Evolutionary conservation across 2,888 invertebrate genomes (phyloP), one percentile per base, ranked within the genome.

Genomic region (Caenorhabditis zanzibari): DNA sequence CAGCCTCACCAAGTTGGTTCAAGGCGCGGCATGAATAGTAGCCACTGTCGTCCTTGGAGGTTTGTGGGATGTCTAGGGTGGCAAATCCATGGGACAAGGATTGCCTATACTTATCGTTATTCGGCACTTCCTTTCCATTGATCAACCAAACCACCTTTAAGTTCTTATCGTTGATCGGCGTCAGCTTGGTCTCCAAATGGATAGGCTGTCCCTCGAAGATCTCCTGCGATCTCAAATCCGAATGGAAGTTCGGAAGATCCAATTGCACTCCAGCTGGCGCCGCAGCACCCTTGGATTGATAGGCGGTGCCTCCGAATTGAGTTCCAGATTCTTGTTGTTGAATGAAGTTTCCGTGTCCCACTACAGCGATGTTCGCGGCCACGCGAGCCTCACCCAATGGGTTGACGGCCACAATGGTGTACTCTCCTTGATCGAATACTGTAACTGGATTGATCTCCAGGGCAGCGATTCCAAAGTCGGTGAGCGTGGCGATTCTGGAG

Each of bases 131-230:
- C 26, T 95, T 94, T 90, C 96, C 96, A 92, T 97, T 97, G 92
- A 96, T 96, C 94, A 96, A 96, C 97, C 97, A 97, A 93, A 97
- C 96, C 0, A 97, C 96, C 93, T 96, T 96, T 95, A 97, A 95
- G 2, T 96, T 96, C 0, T 96, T 94, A 93, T 97, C 97, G 10
- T 96, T 97, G 19, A 97, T 96, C 6, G 97, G 97, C 90, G 97
- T 97, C 81, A 97, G 93, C 68, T 97, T 95, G 89, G 96, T 96
- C 93, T 97, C 97, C 91, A 97, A 96, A 92, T 97, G 97, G 71
- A 97, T 96, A 81, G 96, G 94, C 93, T 97, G 96, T 0, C 97
- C 96, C 94, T 97, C 97, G 93, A 96, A 96, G 89, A 97, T 96
- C 91, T 96, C 96, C 75, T 96, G 94, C 91, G 96, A 96, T 92